Conservation (phyloP, 2,113 vertebrate species). For the Rhinichthys klamathensis region DNA sequence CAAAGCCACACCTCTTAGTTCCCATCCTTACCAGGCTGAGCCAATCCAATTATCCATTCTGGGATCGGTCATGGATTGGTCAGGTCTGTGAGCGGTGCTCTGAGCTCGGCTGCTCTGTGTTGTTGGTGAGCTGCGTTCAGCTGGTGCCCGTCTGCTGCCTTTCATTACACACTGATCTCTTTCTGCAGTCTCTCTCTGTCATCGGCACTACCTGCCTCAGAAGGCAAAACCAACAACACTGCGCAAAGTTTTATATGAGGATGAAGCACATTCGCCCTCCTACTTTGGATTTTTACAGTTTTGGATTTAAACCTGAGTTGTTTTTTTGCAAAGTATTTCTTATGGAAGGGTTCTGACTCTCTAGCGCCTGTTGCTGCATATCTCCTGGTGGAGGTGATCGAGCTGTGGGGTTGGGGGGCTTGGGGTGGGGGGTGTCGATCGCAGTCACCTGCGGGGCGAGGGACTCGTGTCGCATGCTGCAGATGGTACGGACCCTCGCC, state of each 20-base stretch:
- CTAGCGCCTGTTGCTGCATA: conserved; percentile 8
- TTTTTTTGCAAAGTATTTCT: background rate
- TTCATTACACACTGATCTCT: conserved; percentile 67
- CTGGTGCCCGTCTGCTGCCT: conserved; percentile 67
- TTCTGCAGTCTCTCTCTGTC: conserved; percentile 27
- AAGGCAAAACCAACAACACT: background rate
- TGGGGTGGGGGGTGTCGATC: conserved; percentile 1
- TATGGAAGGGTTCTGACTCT: background rate
- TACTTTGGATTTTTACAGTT: conserved; percentile 21
- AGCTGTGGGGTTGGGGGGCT: background rate
- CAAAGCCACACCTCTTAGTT: conserved; percentile 13
- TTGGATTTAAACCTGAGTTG: background rate
- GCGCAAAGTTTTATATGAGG: background rate
- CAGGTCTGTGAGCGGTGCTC: conserved; percentile 62
- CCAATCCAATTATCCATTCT: conserved; percentile 39
- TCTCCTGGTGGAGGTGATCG: conserved; percentile 3
- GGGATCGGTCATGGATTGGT: conserved; percentile 70
- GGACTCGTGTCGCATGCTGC: conserved; percentile 85
- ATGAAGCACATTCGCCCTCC: background rate
- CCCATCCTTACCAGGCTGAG: conserved; percentile 44
- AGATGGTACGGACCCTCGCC: conserved; percentile 96
- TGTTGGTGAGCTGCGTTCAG: conserved; percentile 54
- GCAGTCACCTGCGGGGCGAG: conserved; percentile 8
- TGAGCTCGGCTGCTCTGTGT: conserved; percentile 54
- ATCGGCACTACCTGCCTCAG: conserved; percentile 41